These are phyloP conservation scores for Stramonita haemastoma DNA, from an alignment of 2,888 invertebrate species.

Conservation along the genomic window DNA sequence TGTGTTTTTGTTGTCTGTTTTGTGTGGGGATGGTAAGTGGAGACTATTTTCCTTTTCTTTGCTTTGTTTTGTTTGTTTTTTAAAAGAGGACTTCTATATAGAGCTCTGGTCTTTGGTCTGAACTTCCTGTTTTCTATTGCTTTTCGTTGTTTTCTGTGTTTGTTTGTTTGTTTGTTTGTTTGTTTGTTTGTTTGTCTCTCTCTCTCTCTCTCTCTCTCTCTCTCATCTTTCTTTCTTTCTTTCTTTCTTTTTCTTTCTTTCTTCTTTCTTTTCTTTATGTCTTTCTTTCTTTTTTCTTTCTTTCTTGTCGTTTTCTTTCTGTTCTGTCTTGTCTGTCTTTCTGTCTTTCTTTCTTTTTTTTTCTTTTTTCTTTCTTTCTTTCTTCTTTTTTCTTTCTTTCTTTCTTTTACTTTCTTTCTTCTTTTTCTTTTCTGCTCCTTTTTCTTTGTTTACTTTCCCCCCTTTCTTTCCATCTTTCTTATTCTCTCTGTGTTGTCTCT, in stretches of 20 bases:
- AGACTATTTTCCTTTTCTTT: too few species aligned
- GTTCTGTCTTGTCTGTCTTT: background rate
- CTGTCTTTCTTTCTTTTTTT: background rate
- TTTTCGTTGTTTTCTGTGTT: too few species aligned
- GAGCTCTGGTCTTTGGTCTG: too few species aligned
- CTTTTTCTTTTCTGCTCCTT: background rate
- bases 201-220: conserved; percentile 13
- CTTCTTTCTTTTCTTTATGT: background rate
- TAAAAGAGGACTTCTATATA: too few species aligned
- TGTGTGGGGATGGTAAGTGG: too few species aligned
- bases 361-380: background rate
- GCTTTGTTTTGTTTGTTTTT: too few species aligned
- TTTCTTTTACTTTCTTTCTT: background rate
- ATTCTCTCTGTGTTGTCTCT: background rate
- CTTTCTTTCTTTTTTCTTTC: background rate
- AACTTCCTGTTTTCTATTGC: too few species aligned
- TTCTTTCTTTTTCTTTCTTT: background rate
- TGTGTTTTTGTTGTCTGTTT: too few species aligned
- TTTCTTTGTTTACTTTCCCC: background rate
- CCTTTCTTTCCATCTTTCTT: background rate
- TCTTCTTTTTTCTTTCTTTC: background rate
- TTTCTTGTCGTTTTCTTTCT: background rate
- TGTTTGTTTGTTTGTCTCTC: background rate
- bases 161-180: too few species aligned
- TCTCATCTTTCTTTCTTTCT: background rate